Base-by-base conservation (phyloP, 2,888 invertebrate genomes). In the Athalia circularis region DNA sequence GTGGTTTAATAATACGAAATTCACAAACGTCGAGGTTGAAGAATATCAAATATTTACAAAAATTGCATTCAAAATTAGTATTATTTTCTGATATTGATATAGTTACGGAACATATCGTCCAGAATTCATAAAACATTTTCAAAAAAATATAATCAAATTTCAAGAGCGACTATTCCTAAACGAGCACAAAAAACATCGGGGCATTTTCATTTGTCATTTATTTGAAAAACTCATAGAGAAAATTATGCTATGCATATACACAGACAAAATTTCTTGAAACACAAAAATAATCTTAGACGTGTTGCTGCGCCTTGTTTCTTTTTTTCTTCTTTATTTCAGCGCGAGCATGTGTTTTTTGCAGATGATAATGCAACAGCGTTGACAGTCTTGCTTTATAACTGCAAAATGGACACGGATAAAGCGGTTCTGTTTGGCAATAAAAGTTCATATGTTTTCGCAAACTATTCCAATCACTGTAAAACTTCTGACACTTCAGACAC, bases 381-480 rank as follows among this genome's bases (percentile, higher is more conserved):
- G 81, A 79, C 13, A 85, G 82, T 67, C 87, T 80, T 11, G 87
- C 86, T 52, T 84, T 84, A 76, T 87, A 83, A 48, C 77, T 80
- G 80, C 88, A 88, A 76, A 81, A 84, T 0, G 86, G 87, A 78
- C 88, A 88, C 5, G 85, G 83, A 79, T 82, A 80, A 79, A 84
- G 83, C 15, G 85, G 85, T 70, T 87, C 86, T 83, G 87, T 83
- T 77, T 87, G 85, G 79, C 88, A 88, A 81, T 87, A 87, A 81
- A 82, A 88, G 77, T 86, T 88, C 88, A 88, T 87, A 80, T 88
- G 87, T 61, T 85, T 87, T 80, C 83, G 82, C 61, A 88, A 79
- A 48, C 86, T 86, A 62, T 86, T 82, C 87, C 87, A 87, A 77
- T 87, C 85, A 80, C 88, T 85, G 81, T 86, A 88, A 54, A 54